Percentiles rank a stretch among this genome's conserved stretches.
Evolutionary conservation across 2,797 vertebrate species (phyloP).

Genomic region (Sebastes iracundus): DNA sequence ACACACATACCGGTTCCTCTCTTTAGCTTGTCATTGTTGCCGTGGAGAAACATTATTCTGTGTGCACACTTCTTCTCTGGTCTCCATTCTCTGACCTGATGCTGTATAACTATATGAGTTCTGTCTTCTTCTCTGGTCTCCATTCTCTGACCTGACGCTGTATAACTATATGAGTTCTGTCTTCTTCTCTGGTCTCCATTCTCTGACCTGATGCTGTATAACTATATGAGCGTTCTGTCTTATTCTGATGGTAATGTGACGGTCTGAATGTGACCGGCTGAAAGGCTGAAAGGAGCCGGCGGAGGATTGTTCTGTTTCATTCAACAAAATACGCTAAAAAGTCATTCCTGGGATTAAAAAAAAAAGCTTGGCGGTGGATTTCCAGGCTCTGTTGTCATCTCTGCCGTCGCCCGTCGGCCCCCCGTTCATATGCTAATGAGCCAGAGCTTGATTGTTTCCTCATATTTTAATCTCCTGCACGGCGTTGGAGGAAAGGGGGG

Average conservation of each 20-base stretch:
- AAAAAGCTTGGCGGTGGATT: slow-evolving; percentile 69
- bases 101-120: too few relatives aligned
- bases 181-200: slow-evolving; percentile 35
- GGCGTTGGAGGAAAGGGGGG: slow-evolving; percentile 36
- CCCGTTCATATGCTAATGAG: slow-evolving; percentile 86
- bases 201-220: too few relatives aligned
- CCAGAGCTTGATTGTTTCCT: slow-evolving; percentile 84
- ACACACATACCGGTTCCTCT: slow-evolving; percentile 38
- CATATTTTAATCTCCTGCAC: slow-evolving; percentile 84
- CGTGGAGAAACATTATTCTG: slow-evolving; percentile 74
- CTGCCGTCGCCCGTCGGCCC: slow-evolving; percentile 66
- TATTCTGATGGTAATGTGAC: slow-evolving; percentile 85
- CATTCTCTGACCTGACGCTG: too few relatives aligned
- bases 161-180: too few relatives aligned
- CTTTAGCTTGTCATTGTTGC: slow-evolving; percentile 77
- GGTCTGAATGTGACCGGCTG: slow-evolving; percentile 28
- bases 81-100: too few relatives aligned
- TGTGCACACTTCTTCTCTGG: slow-evolving; percentile 75
- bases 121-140: slow-evolving; percentile 35
- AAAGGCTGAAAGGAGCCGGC: slow-evolving; percentile 66
- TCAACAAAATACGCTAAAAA: slow-evolving; percentile 83
- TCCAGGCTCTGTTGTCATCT: slow-evolving; percentile 74
- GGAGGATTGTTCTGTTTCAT: slow-evolving; percentile 77
- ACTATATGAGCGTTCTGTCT: too few relatives aligned
- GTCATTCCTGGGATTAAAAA: slow-evolving; percentile 81